These are phyloP conservation scores for Platycnemis pennipes DNA, from an alignment of 2,888 invertebrate genomes.

Conservation along the genomic window DNA sequence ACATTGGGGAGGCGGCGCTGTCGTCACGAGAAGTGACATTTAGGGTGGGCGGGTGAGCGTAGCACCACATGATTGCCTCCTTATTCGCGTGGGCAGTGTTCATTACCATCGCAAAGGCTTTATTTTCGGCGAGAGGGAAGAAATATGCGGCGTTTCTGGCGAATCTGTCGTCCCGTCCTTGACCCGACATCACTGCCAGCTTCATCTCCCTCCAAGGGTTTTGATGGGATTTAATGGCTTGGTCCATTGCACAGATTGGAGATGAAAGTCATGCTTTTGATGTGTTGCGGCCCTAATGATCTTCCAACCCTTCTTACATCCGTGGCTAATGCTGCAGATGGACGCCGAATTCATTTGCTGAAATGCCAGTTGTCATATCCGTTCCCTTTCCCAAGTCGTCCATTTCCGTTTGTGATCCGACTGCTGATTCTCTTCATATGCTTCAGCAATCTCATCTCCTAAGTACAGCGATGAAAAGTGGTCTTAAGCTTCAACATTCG, in stretches of 20 bases:
- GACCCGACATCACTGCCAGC: neutral
- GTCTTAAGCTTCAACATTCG: too few species aligned
- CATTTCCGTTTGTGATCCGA: too few species aligned
- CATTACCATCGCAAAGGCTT: too few species aligned
- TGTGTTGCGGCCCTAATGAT: neutral
- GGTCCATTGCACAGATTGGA: conserved; percentile 10
- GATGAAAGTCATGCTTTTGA: conserved; percentile 16
- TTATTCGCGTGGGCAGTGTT: too few species aligned
- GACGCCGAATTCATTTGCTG: neutral
- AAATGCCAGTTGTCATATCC: neutral
- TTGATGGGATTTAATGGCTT: neutral
- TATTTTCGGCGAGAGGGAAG: neutral
- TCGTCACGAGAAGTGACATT: too few species aligned
- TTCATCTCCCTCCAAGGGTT: neutral
- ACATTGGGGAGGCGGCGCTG: too few species aligned
- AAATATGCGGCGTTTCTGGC: neutral
- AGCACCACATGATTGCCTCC: too few species aligned
- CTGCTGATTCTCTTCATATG: too few species aligned
- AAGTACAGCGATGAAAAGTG: too few species aligned
- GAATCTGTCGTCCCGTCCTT: neutral
- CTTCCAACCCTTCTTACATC: neutral
- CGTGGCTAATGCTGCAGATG: neutral
- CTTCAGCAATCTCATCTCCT: too few species aligned
- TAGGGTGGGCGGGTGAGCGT: too few species aligned
- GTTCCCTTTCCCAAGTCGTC: neutral